Evolutionary conservation across 30 jellyfish, hydroid and myxozoan genomes (phyloP), one percentile per base, ranked within the genome.

Genomic region (Aurelia aurita): DNA sequence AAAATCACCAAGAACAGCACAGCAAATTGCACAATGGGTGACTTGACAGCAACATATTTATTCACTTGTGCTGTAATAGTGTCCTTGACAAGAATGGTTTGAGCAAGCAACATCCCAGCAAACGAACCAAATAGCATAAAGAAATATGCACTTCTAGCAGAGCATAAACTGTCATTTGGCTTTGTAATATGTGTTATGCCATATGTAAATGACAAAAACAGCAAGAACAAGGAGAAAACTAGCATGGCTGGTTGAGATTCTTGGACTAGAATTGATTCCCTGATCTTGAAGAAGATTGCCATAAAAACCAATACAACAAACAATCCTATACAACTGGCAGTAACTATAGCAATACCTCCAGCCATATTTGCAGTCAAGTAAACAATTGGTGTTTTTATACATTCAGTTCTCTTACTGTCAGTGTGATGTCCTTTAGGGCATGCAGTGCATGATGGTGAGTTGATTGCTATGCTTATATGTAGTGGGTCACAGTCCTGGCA

Each of bases 361-460:
- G 89, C 82, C 18, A 84, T 58, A 13, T 51, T 64, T 25, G 80
- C 47, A 6, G 92, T 57, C 20, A 87, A 58, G 32, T 80, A 79
- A 16, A 68, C 76, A 27, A 69, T 55, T 27, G 97, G 98, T 7
- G 97, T 92, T 51, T 54, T 45, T 43, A 80, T 79, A 39, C 98
- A 92, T 34, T 21, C 71, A 14, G 96, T 92, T 20, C 59, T 67
- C 71, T 73, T 58, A 31, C 25, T 25, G 58, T 87, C 92, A 68
- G 98, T 87, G 60, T 92, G 96, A 64, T 92, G 68, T 59, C 89
- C 93, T 14, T 43, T 74, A 3, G 89, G 86, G 57, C 98, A 92
- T 47, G 27, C 39, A 2, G 73, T n/a, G 54, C 98, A 92, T 21
- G 78, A n/a, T 5, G 73, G 55, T 21, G 93, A 74, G 63, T 80